Base-by-base conservation (phyloP, 2,888 invertebrate genomes). In the Ophion obscuratus region DNA sequence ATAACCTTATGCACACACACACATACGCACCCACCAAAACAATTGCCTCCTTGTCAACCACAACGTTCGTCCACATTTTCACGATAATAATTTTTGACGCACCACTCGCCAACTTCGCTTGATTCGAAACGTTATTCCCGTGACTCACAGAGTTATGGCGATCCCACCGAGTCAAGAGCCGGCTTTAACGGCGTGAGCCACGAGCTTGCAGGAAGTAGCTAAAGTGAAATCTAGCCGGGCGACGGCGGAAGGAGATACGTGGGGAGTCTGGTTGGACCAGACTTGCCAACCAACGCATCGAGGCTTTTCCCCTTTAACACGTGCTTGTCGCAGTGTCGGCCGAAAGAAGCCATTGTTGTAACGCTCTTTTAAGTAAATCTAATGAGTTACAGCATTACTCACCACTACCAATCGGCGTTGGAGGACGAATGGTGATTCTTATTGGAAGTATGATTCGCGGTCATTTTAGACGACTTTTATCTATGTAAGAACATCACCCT, bases 181-280 rank as follows among this genome's bases (percentile, higher is more conserved):
- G 74, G 61, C 61, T 66, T 66, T 40, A 64, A 66, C 44, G 44
- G 67, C 14, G 20, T 20, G 11, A 36, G 57, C 40, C 31, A 59
- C 24, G 24, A 74, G 73, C 62, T 83, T 47, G 74, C 73, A 68
- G 74, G 79, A 79, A 83, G 74, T 79, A 62, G 74, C 67, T 79
- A 79, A 74, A 79, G 62, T 59, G 66, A 61, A 47, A 68, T 73
- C 77, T 27, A 73, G 73, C 44, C 82, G 59, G 70, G 64, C 20
- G 40, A 62, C 47, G 40, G 31, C 44, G 31, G 9, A 14, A 14
- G 57, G 36, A 66, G 11, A 67, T n/a, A 44, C 78, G 71, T 82
- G 77, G 64, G 64, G 57, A 47, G 64, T 62, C 44, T 71, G 64
- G 64, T 66, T 14, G 53, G 9, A 24, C 68, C 14, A 47, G 68